Evolutionary conservation across 2,888 invertebrate genomes (phyloP).

Genomic region (Blastobasis lacticolella): DNA sequence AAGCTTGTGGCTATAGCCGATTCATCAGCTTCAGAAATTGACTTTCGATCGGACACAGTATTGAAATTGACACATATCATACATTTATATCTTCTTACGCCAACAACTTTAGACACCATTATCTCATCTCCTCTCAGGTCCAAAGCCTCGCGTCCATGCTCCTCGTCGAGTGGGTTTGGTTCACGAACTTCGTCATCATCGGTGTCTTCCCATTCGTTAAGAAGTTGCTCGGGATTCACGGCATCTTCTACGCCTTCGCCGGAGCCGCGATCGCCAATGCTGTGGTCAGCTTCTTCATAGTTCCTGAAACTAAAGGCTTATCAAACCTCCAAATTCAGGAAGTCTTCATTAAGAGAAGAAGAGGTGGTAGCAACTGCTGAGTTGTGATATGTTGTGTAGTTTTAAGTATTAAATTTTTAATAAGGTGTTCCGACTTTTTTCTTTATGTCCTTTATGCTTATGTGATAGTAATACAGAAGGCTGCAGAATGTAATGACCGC

Average conservation of each 20-base stretch:
- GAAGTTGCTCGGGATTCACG: slow-evolving; percentile 38
- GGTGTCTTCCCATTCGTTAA: slow-evolving; percentile 50
- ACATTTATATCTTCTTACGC: too few relatives aligned
- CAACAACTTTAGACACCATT: too few relatives aligned
- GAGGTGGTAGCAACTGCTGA: neutral
- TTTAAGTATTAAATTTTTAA: too few relatives aligned
- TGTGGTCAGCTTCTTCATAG: slow-evolving; percentile 33
- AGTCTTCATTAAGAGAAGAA: slow-evolving; percentile 8
- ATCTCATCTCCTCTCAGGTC: slow-evolving; percentile 30
- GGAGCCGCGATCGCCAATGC: slow-evolving; percentile 32
- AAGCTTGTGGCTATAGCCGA: too few relatives aligned
- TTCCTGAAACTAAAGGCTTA: slow-evolving; percentile 68
- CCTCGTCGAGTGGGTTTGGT: slow-evolving; percentile 56
- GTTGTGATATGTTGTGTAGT: neutral
- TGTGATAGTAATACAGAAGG: too few relatives aligned
- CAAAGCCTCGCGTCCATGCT: slow-evolving; percentile 55
- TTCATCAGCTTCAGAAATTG: too few relatives aligned
- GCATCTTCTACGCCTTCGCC: slow-evolving; percentile 54
- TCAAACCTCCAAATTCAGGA: slow-evolving; percentile 52
- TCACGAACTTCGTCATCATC: slow-evolving; percentile 54
- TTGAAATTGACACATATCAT: too few relatives aligned
- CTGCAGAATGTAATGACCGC: too few relatives aligned
- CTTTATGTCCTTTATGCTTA: too few relatives aligned
- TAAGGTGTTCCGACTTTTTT: too few relatives aligned
- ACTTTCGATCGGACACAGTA: too few relatives aligned